These are phyloP conservation scores for Drosophila greeni DNA, from an alignment of 2,888 invertebrate species.

Conservation along the genomic window DNA sequence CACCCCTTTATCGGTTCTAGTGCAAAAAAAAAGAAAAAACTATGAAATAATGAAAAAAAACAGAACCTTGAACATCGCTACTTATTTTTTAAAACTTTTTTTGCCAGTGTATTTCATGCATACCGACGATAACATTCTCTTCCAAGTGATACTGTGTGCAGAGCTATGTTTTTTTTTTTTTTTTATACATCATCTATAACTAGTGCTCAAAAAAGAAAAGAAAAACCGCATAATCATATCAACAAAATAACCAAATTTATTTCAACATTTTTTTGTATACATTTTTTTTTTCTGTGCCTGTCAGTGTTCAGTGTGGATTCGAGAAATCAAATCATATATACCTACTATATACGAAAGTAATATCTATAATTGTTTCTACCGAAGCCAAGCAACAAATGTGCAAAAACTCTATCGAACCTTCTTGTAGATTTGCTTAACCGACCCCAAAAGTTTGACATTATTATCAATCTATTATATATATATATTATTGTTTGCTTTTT, in stretches of 20 bases:
- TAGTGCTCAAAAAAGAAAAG: slow-evolving; percentile 18
- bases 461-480: background rate
- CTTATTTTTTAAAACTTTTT: slow-evolving; percentile 27
- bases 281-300: slow-evolving; percentile 37
- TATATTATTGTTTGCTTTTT: slow-evolving; percentile 12
- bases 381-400: slow-evolving; percentile 32
- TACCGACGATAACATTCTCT: slow-evolving; percentile 21
- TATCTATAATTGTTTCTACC: slow-evolving; percentile 11
- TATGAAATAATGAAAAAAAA: slow-evolving; percentile 2
- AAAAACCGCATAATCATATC: slow-evolving; percentile 9
- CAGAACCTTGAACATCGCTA: slow-evolving; percentile 16
- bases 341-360: background rate
- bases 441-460: background rate
- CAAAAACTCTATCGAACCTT: slow-evolving; percentile 10
- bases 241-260: slow-evolving; percentile 21
- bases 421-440: slow-evolving; percentile 25
- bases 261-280: slow-evolving; percentile 27
- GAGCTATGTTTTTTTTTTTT: slow-evolving; percentile 19
- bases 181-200: slow-evolving; percentile 22
- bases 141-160: slow-evolving; percentile 38
- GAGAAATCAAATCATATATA: slow-evolving; percentile 16
- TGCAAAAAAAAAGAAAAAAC: slow-evolving; percentile 36
- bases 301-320: slow-evolving; percentile 39
- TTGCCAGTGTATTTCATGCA: slow-evolving; percentile 39
- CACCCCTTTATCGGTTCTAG: slow-evolving; percentile 68